A percentile compares a stretch with the other conserved stretches of the same genome.
phyloP scores from a whole-genome alignment of 2,113 vertebrate genomes.

The Nyctereutes procyonoides region DNA sequence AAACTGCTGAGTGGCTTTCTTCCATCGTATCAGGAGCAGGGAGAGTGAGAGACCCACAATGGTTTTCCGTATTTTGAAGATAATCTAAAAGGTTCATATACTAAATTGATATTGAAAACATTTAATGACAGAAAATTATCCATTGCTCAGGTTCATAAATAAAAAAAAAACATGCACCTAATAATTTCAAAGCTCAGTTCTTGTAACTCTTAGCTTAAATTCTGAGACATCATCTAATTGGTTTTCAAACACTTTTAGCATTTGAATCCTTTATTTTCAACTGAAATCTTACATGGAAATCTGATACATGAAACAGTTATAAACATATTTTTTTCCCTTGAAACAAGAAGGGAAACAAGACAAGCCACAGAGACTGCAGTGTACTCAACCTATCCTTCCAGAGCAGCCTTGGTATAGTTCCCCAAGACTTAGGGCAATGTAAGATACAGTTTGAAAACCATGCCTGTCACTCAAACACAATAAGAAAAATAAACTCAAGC shows the following conservation, averaged over 20 bases:
- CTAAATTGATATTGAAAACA: background rate
- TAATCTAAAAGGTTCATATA: background rate
- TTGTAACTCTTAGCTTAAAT: background rate
- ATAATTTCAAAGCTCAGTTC: background rate
- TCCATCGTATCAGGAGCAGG: background rate
- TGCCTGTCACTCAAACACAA: background rate
- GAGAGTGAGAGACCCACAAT: background rate
- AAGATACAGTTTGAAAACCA: background rate
- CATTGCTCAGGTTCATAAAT: background rate
- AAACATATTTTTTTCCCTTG: background rate
- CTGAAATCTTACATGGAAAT: slow-evolving; percentile 15
- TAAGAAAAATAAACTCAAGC: background rate
- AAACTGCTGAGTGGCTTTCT: background rate
- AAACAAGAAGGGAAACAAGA: background rate
- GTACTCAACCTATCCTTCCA: background rate
- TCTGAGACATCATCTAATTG: background rate
- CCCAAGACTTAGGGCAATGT: background rate
- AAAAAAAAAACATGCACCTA: background rate
- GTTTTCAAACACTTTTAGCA: slow-evolving; percentile 20
- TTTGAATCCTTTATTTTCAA: slow-evolving; percentile 1
- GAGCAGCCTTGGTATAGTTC: background rate
- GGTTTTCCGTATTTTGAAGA: slow-evolving; percentile 35
- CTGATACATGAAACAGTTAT: background rate
- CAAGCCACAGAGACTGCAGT: background rate
- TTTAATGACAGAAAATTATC: slow-evolving; percentile 36